Base-by-base conservation (phyloP, 2,113 vertebrate species). In the Megalops atlanticus region DNA sequence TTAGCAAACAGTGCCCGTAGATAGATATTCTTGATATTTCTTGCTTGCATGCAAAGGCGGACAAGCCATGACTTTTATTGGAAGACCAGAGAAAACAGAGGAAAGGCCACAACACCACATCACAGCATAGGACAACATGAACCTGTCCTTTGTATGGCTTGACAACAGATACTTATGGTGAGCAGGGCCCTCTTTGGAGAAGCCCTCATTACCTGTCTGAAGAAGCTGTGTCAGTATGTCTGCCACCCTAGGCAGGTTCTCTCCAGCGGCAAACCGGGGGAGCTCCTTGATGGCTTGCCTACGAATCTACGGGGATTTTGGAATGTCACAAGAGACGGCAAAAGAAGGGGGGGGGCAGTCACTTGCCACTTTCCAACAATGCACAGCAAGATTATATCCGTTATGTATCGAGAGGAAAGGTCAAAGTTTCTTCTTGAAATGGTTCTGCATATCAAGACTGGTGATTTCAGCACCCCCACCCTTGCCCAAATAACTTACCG, bases 271-370 rank as follows among this genome's bases (percentile, higher is more conserved):
- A 93, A 99, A 99, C 2, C 97, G 95, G 16, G 98, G 98, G 69
- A 99, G 91, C 79, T 99, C 97, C 86, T 98, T 99, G 86, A 99
- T 99, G 68, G 98, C 98, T 85, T 99, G 98, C 14, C 97, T 92
- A 0, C 97, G 95, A 83, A 99, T 99, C 98, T 99, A 68, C 47
- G 35, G 52, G 45, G 54, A 49, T 10, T 45, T n/a, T n/a, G n/a
- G 72, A 36, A 76, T 24, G 6, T n/a, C n/a, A n/a, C n/a, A n/a
- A n/a, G n/a, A n/a, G 7, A 35, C 31, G n/a, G 18, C 31, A n/a
- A 10, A 75, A n/a, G n/a, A n/a, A n/a, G n/a, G n/a, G n/a, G n/a
- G n/a, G n/a, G n/a, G n/a, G n/a, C n/a, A n/a, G n/a, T n/a, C n/a
- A n/a, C n/a, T n/a, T n/a, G n/a, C n/a, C n/a, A n/a, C n/a, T n/a